Base-by-base conservation (phyloP, 2,797 vertebrate species). In the Streptopelia turtur region DNA sequence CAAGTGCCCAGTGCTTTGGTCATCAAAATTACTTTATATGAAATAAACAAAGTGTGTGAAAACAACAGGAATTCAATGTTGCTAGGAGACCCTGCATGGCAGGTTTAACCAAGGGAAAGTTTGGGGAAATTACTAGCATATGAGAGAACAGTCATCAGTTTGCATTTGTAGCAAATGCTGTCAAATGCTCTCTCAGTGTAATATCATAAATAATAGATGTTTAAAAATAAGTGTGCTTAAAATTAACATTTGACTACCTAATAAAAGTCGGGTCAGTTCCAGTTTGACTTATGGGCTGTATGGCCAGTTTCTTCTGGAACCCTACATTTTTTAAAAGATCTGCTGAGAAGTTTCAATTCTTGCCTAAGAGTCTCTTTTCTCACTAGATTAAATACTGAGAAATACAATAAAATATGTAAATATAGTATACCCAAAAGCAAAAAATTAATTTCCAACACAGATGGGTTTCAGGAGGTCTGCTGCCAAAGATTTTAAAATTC, bases 371-470 rank as follows among this genome's bases (percentile, higher is more conserved):
- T 43, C 25, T 92, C 69, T 97, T 94, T 96, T 90, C 91, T 96
- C 59, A 66, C 65, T 96, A 96, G 83, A 97, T 96, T 97, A 97
- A 97, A 95, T 93, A 95, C 65, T 96, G 80, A 89, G 65, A 96
- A 98, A 96, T 96, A 95, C 96, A 97, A 72, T 82, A 83, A 97
- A 96, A 95, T 95, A 97, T 97, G 91, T 97, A 97, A 97, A 97
- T 96, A 97, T 76, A 97, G 95, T 93, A 93, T 95, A 83, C 82
- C 96, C 93, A 89, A 96, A 97, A 97, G 96, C 94, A 97, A 95
- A 96, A 96, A 96, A 84, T 89, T 95, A 94, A 97, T 97, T 98
- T 98, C 93, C 83, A 96, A 97, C 92, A 95, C 96, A 97, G 97
- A 98, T 97, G 95, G 91, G 91, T 97, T 97, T 97, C 86, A 80